Percentiles rank a stretch among this genome's conserved stretches.
Evolutionary conservation across 1,140 invertebrate species (phyloP).

Genomic region (Cydia splendana): DNA sequence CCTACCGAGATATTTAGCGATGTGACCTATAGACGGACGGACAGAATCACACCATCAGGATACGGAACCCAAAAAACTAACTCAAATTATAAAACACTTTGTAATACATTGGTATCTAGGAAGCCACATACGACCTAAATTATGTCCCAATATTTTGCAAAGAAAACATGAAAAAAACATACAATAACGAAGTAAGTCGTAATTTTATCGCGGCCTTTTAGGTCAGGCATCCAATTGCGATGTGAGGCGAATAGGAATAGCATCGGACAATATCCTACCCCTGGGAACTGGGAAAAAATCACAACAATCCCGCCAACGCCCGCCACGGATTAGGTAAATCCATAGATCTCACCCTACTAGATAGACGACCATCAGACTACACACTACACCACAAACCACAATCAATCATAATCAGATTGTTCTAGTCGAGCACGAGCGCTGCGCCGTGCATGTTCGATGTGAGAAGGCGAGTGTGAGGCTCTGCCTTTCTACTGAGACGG

Average conservation of each 20-base stretch:
- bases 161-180: constrained; percentile 3
- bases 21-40: no score
- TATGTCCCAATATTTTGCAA: background rate
- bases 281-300: constrained; percentile 39
- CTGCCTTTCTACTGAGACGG: no score
- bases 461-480: no score
- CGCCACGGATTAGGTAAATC: constrained; percentile 47
- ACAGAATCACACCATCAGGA: background rate
- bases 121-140: no score
- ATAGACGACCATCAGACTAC: background rate
- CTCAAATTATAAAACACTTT: background rate
- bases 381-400: background rate
- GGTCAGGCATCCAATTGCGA: background rate
- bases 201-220: constrained; percentile 30
- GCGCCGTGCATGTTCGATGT: no score
- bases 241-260: constrained; percentile 26
- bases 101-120: no score
- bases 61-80: background rate
- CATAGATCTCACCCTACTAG: background rate
- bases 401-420: no score
- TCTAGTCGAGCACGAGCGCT: no score
- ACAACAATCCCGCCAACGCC: constrained; percentile 41
- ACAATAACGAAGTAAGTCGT: constrained; percentile 4
- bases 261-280: constrained; percentile 41
- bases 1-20: no score